phyloP scores from a whole-genome alignment of 2,797 vertebrate genomes.

The Pseudocheirus occidentalis region DNA sequence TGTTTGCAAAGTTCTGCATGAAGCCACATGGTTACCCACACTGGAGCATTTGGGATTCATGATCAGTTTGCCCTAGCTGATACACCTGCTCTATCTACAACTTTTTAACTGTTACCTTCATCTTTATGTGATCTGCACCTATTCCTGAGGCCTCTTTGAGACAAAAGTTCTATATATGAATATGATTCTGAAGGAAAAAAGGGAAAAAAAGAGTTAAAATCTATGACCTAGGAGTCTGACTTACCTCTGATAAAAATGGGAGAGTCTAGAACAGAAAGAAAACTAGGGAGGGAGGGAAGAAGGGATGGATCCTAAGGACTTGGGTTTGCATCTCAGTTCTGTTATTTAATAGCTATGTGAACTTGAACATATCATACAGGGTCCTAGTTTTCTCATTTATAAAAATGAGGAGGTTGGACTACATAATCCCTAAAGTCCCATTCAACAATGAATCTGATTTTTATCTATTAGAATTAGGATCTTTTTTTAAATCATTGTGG shows the following conservation, averaged over 20 bases:
- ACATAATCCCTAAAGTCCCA: neutral
- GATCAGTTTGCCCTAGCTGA: neutral
- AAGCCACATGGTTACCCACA: neutral
- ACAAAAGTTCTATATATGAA: neutral
- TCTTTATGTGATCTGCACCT: neutral
- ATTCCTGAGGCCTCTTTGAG: neutral
- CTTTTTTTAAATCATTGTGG: constrained; percentile 27
- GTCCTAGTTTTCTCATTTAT: neutral
- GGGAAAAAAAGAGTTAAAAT: neutral
- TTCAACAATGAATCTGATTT: neutral
- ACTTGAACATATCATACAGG: neutral
- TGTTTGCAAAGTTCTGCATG: neutral
- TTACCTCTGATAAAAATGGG: neutral
- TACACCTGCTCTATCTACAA: neutral
- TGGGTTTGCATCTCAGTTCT: neutral
- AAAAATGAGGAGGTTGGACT: neutral
- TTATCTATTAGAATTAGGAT: neutral
- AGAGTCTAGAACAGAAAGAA: neutral
- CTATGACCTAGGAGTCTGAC: neutral
- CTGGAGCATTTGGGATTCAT: neutral
- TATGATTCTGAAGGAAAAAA: neutral
- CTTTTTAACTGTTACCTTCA: neutral
- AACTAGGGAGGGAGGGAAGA: neutral
- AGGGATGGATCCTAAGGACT: neutral
- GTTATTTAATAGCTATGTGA: neutral